These are phyloP conservation scores for Scaptomyza pallida DNA, from an alignment of 1,140 invertebrate species.

Conservation along the genomic window DNA sequence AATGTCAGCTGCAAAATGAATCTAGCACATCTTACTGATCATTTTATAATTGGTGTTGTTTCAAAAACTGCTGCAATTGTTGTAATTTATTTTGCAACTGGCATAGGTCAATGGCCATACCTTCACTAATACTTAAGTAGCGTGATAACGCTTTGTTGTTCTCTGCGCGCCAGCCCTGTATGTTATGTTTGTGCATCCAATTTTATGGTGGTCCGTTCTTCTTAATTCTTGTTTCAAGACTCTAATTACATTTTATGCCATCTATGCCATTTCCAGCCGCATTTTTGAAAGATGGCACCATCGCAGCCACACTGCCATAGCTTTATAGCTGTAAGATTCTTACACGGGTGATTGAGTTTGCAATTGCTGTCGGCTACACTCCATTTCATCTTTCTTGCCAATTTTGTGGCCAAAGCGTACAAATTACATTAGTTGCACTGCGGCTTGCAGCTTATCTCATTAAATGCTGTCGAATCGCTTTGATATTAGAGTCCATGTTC, in stretches of 20 bases:
- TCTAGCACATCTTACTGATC: too few relatives aligned
- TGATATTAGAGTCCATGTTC: too few relatives aligned
- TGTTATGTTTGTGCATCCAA: background rate
- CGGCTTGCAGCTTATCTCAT: constrained; percentile 56
- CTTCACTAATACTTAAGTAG: constrained; percentile 58
- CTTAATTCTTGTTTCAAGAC: too few relatives aligned
- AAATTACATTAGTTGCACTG: constrained; percentile 66
- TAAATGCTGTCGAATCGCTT: constrained; percentile 39
- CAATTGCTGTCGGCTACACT: constrained; percentile 54
- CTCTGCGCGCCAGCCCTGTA: background rate
- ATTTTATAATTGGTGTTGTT: too few relatives aligned
- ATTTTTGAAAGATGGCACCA: background rate
- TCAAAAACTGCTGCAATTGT: background rate
- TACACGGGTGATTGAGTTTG: constrained; percentile 72
- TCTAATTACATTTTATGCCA: constrained; percentile 44
- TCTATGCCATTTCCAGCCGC: background rate
- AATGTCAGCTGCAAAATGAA: too few relatives aligned
- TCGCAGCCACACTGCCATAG: background rate
- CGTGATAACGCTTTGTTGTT: too few relatives aligned
- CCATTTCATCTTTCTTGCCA: constrained; percentile 3
- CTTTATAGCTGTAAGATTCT: constrained; percentile 31
- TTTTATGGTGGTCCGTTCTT: background rate
- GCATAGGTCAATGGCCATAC: constrained; percentile 45
- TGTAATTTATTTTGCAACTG: constrained; percentile 56
- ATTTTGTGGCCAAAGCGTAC: constrained; percentile 23